Conservation (phyloP, 2,797 vertebrate species). For the Zalophus californianus region DNA sequence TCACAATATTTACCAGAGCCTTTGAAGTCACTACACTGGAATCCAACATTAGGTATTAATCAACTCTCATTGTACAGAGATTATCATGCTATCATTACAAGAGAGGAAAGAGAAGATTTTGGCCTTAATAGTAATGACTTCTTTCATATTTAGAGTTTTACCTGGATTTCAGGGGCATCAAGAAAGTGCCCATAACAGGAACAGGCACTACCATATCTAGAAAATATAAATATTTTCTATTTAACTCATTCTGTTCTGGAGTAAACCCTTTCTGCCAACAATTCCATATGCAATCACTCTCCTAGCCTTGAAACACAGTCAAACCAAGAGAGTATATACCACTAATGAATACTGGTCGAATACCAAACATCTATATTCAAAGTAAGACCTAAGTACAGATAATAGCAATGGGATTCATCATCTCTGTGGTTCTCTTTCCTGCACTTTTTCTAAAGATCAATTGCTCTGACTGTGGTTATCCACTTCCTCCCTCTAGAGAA, state of each 20-base stretch:
- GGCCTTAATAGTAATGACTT: neutral
- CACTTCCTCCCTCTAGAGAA: neutral
- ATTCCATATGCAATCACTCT: neutral
- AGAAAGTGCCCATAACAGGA: conserved; percentile 71
- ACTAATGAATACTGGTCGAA: neutral
- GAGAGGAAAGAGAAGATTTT: neutral
- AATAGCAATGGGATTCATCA: neutral
- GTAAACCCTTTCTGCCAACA: conserved; percentile 10
- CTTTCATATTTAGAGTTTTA: conserved; percentile 84
- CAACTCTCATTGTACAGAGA: neutral
- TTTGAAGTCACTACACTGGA: conserved; percentile 89
- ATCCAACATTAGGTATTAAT: conserved; percentile 92
- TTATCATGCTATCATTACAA: neutral
- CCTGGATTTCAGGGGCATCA: conserved; percentile 88
- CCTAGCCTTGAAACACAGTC: neutral
- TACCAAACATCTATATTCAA: neutral
- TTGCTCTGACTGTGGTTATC: neutral
- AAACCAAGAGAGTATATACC: neutral
- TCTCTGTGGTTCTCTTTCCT: neutral
- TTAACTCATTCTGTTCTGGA: conserved; percentile 24
- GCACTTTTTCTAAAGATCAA: neutral
- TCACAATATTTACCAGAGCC: conserved; percentile 90
- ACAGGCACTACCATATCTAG: neutral
- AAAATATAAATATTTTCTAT: conserved; percentile 17
- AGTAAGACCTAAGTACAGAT: neutral